Conservation (phyloP, 2,888 invertebrate genomes). For the Synanthedon tipuliformis region DNA sequence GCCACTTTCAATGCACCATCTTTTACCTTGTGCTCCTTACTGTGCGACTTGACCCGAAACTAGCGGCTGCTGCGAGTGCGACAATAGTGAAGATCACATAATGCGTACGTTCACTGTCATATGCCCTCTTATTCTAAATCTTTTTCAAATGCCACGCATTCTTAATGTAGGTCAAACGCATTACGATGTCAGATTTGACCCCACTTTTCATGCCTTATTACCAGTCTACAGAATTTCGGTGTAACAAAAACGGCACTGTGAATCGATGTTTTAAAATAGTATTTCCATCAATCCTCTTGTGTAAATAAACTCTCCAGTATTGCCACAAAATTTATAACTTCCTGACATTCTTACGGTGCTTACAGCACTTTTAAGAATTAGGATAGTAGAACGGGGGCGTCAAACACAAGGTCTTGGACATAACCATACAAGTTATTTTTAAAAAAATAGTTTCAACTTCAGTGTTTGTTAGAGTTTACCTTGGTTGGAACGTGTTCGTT, state of each 20-base stretch:
- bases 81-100: slow-evolving; percentile 9
- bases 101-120: slow-evolving; percentile 10
- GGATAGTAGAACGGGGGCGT: slow-evolving; percentile 63
- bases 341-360: slow-evolving; percentile 30
- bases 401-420: slow-evolving; percentile 52
- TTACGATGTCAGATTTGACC: slow-evolving; percentile 58
- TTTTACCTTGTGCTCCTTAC: slow-evolving; percentile 69
- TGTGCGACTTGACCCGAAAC: slow-evolving; percentile 55
- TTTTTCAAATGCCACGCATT: slow-evolving; percentile 40
- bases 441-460: slow-evolving; percentile 31
- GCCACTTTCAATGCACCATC: slow-evolving; percentile 70
- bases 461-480: slow-evolving; percentile 10
- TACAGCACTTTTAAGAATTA: slow-evolving; percentile 57
- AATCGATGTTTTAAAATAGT: slow-evolving; percentile 2
- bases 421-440: slow-evolving; percentile 50
- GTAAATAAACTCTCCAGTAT: slow-evolving; percentile 3
- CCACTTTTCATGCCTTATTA: slow-evolving; percentile 28
- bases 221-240: slow-evolving; percentile 6
- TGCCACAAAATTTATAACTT: slow-evolving; percentile 7
- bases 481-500: not conserved
- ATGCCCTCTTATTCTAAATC: slow-evolving; percentile 13
- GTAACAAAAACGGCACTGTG: slow-evolving; percentile 10
- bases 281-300: not conserved
- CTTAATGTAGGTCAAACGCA: slow-evolving; percentile 58
- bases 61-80: slow-evolving; percentile 14